phyloP scores from a whole-genome alignment of 2,113 vertebrate species.

The Protobothrops mucrosquamatus region DNA sequence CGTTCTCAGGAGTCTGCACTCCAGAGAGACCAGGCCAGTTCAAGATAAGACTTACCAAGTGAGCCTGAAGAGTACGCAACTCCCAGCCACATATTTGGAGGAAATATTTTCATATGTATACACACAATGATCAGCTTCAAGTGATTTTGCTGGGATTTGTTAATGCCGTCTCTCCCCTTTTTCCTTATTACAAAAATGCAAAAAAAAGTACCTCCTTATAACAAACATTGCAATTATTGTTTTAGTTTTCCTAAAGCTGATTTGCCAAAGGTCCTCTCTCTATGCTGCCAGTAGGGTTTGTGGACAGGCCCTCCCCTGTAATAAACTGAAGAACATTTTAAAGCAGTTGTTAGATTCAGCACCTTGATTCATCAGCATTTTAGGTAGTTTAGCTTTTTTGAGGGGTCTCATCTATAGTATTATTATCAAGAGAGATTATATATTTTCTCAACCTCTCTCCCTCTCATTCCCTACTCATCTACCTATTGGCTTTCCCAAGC shows the following conservation, averaged over 20 bases:
- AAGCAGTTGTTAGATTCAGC: neutral
- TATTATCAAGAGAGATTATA: neutral
- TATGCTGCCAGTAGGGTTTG: neutral
- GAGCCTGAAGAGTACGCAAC: neutral
- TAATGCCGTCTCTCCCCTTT: neutral
- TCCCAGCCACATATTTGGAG: neutral
- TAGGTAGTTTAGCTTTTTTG: neutral
- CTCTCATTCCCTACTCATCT: neutral
- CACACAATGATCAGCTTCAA: neutral
- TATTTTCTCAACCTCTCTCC: neutral
- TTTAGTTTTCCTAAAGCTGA: neutral
- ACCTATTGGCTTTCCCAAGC: neutral
- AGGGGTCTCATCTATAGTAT: neutral
- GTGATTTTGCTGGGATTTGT: neutral
- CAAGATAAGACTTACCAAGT: neutral
- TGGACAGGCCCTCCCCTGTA: neutral
- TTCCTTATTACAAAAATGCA: neutral
- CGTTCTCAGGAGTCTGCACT: neutral
- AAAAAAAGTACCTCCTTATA: neutral
- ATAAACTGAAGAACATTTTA: neutral
- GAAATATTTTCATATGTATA: neutral
- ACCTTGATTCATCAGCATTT: neutral
- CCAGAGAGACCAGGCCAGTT: neutral
- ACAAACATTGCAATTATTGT: neutral
- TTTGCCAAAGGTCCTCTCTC: neutral